Percentiles rank a stretch among this genome's conserved stretches.
These are phyloP conservation scores for Crotalus horridus DNA, from an alignment of 2,113 vertebrate species.

Conservation along the genomic window DNA sequence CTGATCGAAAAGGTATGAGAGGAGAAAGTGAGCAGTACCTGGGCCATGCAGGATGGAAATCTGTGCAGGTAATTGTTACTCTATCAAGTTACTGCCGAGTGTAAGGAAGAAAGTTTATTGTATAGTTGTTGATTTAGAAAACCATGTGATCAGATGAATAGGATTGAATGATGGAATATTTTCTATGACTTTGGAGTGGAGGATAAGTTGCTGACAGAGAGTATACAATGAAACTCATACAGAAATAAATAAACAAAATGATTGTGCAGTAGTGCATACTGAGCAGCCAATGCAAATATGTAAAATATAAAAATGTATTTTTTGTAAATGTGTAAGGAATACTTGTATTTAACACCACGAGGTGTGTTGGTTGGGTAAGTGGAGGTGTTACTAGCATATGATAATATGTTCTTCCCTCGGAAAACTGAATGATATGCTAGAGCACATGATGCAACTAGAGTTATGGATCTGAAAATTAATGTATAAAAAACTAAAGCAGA, in stretches of 20 bases:
- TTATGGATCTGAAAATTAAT: background rate
- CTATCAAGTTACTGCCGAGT: background rate
- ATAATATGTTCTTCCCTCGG: background rate
- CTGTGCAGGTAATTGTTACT: background rate
- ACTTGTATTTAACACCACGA: background rate
- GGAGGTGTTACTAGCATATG: background rate
- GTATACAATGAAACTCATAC: background rate
- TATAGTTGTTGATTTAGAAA: background rate
- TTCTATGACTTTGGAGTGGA: background rate
- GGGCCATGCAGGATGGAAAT: background rate
- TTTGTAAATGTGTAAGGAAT: background rate
- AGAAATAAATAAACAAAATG: background rate
- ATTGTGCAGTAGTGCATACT: background rate
- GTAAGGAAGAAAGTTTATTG: background rate
- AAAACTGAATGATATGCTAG: background rate
- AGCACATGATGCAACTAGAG: background rate
- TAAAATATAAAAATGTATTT: background rate
- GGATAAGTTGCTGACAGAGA: background rate
- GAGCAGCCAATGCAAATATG: background rate
- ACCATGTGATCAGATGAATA: background rate
- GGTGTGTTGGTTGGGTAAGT: background rate
- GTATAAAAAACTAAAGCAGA: background rate
- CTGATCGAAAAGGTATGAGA: background rate
- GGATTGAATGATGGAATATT: background rate
- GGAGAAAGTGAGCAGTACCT: background rate